Evolutionary conservation across 2,888 invertebrate species (phyloP), one percentile per base, ranked within the genome.

Genomic region (Eurytoma adleriae): DNA sequence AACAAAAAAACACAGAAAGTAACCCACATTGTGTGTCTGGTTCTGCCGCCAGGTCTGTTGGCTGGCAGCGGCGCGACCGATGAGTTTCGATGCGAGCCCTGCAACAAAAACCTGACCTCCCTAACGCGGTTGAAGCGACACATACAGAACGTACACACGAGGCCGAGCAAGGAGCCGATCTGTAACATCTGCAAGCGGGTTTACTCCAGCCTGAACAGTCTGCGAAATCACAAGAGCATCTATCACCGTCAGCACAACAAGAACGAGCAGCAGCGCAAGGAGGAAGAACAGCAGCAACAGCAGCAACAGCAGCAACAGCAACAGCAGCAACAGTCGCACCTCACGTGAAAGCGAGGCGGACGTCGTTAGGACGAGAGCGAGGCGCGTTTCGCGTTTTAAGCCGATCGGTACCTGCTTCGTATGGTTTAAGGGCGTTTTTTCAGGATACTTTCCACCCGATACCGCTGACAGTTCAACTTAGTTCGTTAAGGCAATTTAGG

Each of bases 171-270:
- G 93, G 96, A 96, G 92, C 96, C 96, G 86, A 96, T 96, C 91
- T 97, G 96, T 94, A 96, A 96, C 93, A 96, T 96, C 91, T 97
- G 96, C 93, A 96, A 96, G 92, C 95, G 96, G 91, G 96, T 96
- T 87, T 97, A 96, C 93, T 96, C 96, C 93, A 96, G 96, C 91
- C 93, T 96, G 89, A 96, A 96, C 93, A 96, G 96, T 91, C 94
- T 96, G 89, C 94, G 96, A 91, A 96, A 96, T 93, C 96, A 96
- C 94, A 96, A 96, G 94, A 96, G 96, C 92, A 96, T 97, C 93
- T 96, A 96, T 92, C 96, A 96, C 92, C 94, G 96, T 77, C 91
- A 91, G 84, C 91, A 90, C 85, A 89, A 88, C 84, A 89, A 89
- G 92, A 94, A 93, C 83, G 75, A 78, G 61, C 81, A 83, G 50